Evolutionary conservation across 1,140 invertebrate genomes (phyloP).

Genomic region (Atta colombica): DNA sequence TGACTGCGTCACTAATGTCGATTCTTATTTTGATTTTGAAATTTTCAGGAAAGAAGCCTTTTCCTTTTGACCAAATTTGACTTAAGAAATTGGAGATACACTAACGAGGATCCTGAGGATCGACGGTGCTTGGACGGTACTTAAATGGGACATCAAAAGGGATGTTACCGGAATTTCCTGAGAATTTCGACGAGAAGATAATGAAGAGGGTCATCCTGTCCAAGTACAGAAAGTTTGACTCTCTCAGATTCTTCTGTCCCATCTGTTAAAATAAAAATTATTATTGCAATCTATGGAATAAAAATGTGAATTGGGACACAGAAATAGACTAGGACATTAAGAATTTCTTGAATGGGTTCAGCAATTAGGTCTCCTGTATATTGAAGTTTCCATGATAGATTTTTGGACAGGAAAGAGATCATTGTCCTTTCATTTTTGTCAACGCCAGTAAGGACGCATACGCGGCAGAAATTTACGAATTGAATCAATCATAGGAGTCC

Average conservation of each 20-base stretch:
- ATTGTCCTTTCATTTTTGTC: not conserved
- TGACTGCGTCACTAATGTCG: not conserved
- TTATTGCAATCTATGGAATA: not conserved
- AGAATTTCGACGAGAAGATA: not conserved
- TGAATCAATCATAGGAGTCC: rapidly evolving
- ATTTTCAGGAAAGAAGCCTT: not conserved
- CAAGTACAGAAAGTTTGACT: not conserved
- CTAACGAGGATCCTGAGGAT: too few relatives aligned
- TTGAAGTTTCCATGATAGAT: not conserved
- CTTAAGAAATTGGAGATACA: not conserved
- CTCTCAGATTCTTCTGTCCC: not conserved
- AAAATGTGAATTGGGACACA: not conserved
- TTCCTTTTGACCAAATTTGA: not conserved
- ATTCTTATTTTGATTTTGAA: not conserved
- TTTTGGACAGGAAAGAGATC: not conserved
- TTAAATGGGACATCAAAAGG: not conserved
- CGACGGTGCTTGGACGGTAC: not conserved
- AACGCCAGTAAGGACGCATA: slow-evolving; percentile 1
- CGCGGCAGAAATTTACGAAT: not conserved
- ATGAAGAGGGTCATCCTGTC: not conserved
- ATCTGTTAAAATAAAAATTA: not conserved
- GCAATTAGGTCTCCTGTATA: not conserved
- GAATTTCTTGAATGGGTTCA: not conserved
- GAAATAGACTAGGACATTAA: not conserved
- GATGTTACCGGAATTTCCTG: not conserved